phyloP scores from a whole-genome alignment of 2,113 vertebrate species.

The Eupsittula cactorum region DNA sequence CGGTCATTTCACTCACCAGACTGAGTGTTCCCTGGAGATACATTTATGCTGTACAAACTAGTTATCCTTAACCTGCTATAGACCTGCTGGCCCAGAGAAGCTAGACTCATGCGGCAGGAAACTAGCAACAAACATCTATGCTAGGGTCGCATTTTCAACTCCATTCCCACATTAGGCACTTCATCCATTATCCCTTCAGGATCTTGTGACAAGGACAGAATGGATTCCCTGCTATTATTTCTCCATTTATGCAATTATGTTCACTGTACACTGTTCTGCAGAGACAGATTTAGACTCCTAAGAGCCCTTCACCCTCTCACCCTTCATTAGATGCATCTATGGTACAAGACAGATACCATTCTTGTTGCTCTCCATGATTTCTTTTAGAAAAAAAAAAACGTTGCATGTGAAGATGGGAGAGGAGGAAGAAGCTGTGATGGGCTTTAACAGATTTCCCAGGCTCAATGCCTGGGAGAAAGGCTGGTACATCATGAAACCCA shows the following conservation, averaged over 20 bases:
- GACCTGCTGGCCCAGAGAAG: not conserved
- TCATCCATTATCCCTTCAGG: not conserved
- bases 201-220: not conserved
- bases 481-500: not conserved
- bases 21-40: not conserved
- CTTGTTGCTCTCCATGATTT: accelerated
- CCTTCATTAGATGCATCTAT: not conserved
- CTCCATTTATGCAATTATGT: not conserved
- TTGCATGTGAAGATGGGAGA: not conserved
- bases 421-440: not conserved
- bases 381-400: not conserved
- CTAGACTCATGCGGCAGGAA: not conserved
- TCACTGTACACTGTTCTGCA: not conserved
- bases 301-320: not conserved
- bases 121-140: not conserved
- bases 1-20: not conserved
- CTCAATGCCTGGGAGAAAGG: accelerated
- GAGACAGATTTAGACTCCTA: not conserved
- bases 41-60: not conserved
- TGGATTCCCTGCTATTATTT: not conserved
- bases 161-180: not conserved
- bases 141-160: not conserved
- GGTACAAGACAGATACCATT: not conserved
- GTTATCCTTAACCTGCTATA: not conserved
- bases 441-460: not conserved